These are phyloP conservation scores for Agrypnia vestita DNA, from an alignment of 1,140 invertebrate species.

Conservation along the genomic window DNA sequence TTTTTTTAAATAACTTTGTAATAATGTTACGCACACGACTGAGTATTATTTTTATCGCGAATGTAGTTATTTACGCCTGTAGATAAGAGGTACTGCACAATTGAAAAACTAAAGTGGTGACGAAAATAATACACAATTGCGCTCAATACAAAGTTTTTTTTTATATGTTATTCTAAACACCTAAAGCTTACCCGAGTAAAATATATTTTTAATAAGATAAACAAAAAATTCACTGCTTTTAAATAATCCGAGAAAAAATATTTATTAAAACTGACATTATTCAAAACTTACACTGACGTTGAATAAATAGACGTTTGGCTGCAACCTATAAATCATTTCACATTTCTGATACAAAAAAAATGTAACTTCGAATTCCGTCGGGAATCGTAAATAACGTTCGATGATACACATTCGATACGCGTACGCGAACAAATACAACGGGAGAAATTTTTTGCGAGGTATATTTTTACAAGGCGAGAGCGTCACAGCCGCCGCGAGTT, in stretches of 20 bases:
- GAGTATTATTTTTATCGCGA: background rate
- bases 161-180: no score
- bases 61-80: no score
- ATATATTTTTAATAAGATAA: no score
- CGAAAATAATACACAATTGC: no score
- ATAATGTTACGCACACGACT: no score
- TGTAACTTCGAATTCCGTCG: conserved; percentile 16
- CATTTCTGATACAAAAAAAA: conserved; percentile 8
- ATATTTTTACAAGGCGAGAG: conserved; percentile 21
- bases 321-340: conserved; percentile 32
- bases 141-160: no score
- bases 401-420: no score
- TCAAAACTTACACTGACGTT: conserved; percentile 1
- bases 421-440: background rate
- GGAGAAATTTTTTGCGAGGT: background rate
- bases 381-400: conserved; percentile 8
- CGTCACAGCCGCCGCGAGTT: conserved; percentile 8
- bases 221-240: no score
- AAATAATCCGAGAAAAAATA: no score
- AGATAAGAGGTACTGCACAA: background rate
- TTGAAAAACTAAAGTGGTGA: no score
- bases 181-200: no score
- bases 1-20: no score
- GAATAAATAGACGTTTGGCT: background rate
- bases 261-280: background rate